phyloP scores from a whole-genome alignment of 2,113 vertebrate species.

The Tragelaphus scriptus region DNA sequence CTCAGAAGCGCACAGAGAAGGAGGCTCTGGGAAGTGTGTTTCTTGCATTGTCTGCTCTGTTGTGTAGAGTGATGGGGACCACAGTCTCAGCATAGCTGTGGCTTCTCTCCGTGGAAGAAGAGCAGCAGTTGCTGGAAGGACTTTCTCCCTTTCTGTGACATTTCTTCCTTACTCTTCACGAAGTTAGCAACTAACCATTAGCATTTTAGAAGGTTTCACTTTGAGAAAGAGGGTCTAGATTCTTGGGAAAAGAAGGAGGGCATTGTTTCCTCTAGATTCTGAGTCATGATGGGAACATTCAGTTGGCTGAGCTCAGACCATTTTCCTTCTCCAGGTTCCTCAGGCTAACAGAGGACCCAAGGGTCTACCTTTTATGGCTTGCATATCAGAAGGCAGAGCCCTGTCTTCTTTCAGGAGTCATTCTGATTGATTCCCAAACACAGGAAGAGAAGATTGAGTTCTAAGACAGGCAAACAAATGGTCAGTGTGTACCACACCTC shows the following conservation, averaged over 20 bases:
- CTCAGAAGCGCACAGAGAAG: background rate
- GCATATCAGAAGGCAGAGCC: background rate
- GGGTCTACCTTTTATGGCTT: background rate
- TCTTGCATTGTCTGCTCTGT: background rate
- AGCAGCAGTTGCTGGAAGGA: too few relatives aligned
- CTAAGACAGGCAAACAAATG: background rate
- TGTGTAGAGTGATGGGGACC: rapidly evolving
- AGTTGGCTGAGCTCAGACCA: background rate
- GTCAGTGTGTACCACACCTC: background rate
- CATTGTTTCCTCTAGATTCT: background rate
- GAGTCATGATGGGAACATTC: background rate
- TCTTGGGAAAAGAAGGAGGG: background rate
- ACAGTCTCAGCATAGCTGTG: background rate
- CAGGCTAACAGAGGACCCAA: background rate
- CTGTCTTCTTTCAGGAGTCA: background rate
- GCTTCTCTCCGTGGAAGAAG: background rate
- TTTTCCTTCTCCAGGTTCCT: background rate
- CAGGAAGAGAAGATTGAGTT: background rate
- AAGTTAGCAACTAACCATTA: background rate
- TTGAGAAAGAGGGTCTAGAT: background rate
- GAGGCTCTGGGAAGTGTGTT: background rate
- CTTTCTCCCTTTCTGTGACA: background rate
- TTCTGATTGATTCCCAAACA: background rate
- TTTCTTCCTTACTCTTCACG: background rate
- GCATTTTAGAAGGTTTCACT: background rate